These are phyloP conservation scores for Onychomys leucogaster DNA, from an alignment of 2,797 vertebrate genomes.

Conservation along the genomic window DNA sequence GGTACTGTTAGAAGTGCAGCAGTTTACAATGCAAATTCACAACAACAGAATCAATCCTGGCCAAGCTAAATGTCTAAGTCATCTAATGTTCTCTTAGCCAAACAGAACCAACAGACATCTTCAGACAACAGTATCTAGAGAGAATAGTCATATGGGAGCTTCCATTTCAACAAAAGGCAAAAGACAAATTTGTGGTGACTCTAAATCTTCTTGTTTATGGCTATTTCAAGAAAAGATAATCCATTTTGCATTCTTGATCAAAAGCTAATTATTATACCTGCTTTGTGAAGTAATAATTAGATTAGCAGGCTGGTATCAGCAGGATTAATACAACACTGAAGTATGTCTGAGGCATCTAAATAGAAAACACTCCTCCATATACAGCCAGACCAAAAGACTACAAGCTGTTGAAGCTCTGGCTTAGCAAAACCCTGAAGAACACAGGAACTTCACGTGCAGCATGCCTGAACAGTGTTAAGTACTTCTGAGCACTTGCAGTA, in stretches of 20 bases:
- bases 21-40: conserved; percentile 73
- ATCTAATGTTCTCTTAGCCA: conserved; percentile 54
- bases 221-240: neutral
- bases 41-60: conserved; percentile 57
- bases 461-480: neutral
- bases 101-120: conserved; percentile 55
- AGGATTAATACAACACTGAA: conserved; percentile 8
- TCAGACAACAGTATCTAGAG: conserved; percentile 4
- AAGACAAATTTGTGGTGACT: neutral
- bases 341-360: neutral
- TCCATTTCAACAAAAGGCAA: conserved; percentile 15
- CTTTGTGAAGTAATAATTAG: neutral
- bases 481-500: conserved; percentile 10
- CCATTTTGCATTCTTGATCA: conserved; percentile 7
- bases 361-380: neutral
- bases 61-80: conserved; percentile 33
- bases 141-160: neutral
- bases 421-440: neutral
- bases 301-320: neutral
- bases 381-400: neutral
- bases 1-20: conserved; percentile 75
- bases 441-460: neutral
- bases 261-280: neutral
- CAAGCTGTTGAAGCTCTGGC: neutral
- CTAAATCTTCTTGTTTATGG: neutral